phyloP scores from a whole-genome alignment of 2,113 vertebrate species.

The Oncorhynchus tshawytscha region DNA sequence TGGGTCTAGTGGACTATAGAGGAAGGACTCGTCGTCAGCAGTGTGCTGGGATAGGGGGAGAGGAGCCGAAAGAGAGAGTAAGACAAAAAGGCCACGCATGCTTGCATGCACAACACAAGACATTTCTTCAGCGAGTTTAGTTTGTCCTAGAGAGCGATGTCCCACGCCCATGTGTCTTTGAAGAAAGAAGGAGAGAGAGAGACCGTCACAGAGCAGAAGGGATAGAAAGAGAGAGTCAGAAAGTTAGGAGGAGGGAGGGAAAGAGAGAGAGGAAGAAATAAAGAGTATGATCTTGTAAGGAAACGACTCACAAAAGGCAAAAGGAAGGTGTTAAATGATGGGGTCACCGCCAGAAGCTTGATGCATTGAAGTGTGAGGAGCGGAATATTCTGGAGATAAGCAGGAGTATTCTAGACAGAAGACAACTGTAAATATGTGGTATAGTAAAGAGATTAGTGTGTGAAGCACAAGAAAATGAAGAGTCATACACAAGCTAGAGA shows the following conservation, averaged over 20 bases:
- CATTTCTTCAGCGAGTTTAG: conserved; percentile 67
- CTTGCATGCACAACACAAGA: conserved; percentile 88
- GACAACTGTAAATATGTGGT: conserved; percentile 67
- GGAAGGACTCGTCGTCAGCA: conserved; percentile 9
- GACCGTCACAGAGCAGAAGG: neutral
- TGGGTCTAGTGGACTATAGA: conserved; percentile 85
- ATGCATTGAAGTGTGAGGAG: conserved; percentile 54
- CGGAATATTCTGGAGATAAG: conserved; percentile 51
- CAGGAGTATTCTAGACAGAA: conserved; percentile 60
- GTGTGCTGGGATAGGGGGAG: neutral
- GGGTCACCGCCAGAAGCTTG: neutral
- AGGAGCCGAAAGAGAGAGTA: neutral
- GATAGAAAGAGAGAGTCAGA: neutral
- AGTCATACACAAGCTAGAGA: conserved; percentile 71
- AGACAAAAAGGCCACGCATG: conserved; percentile 84
- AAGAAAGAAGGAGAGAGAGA: conserved; percentile 26
- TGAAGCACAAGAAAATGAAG: conserved; percentile 74
- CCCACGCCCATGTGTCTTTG: neutral
- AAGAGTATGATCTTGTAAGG: conserved; percentile 35
- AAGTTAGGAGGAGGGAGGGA: conserved; percentile 22
- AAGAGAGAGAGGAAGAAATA: conserved; percentile 28
- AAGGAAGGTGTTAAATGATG: conserved; percentile 4
- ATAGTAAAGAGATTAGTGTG: conserved; percentile 65
- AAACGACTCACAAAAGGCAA: conserved; percentile 1
- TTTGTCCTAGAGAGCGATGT: conserved; percentile 44